phyloP scores from a whole-genome alignment of 2,888 invertebrate species.

The Lordiphosa andalusiaca region DNA sequence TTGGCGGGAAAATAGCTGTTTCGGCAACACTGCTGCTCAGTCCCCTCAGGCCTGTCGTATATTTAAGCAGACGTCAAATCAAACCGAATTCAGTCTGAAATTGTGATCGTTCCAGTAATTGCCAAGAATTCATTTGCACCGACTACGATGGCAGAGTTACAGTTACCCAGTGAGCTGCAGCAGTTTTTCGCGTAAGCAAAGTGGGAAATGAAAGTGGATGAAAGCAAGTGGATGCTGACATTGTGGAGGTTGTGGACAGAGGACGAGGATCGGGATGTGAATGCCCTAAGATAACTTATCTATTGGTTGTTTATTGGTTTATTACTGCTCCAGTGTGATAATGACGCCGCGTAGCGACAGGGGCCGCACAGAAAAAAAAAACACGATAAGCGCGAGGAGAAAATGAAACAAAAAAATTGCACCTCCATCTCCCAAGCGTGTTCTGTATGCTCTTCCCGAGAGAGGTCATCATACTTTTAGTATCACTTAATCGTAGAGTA shows the following conservation, averaged over 20 bases:
- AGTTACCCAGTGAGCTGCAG: conserved; percentile 61
- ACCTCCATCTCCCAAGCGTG: conserved; percentile 8
- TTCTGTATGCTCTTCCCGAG: conserved; percentile 5
- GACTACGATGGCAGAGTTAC: conserved; percentile 53
- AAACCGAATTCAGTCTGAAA: conserved; percentile 4
- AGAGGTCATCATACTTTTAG: no score
- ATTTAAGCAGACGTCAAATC: background rate
- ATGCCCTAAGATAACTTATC: conserved; percentile 7
- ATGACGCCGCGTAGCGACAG: background rate
- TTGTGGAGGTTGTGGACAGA: background rate
- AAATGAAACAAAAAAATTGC: conserved; percentile 6
- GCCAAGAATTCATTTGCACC: background rate
- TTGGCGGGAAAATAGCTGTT: no score
- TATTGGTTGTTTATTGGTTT: conserved; percentile 2
- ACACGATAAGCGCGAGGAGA: conserved; percentile 7
- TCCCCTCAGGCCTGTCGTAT: no score
- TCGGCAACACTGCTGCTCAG: no score
- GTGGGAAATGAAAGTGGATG: conserved; percentile 10
- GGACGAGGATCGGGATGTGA: background rate
- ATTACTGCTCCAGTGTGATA: conserved; percentile 11
- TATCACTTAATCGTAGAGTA: no score
- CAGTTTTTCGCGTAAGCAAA: conserved; percentile 69
- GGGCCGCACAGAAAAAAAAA: conserved; percentile 1
- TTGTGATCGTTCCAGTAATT: background rate
- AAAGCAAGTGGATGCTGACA: conserved; percentile 17